These are phyloP conservation scores for Clostera curtula DNA, from an alignment of 2,888 invertebrate species.

Conservation along the genomic window DNA sequence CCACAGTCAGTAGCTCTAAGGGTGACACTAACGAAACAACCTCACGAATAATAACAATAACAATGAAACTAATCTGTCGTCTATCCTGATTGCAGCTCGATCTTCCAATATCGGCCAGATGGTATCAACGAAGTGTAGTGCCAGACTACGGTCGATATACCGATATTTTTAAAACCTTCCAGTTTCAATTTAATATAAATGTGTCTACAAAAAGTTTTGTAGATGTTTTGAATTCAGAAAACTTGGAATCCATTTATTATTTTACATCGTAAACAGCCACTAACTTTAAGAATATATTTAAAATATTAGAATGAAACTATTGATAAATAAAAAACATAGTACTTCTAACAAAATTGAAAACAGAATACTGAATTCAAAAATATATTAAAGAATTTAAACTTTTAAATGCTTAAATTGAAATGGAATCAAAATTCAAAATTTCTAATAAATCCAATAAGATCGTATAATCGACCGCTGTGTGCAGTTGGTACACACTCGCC, in stretches of 20 bases:
- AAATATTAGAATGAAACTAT: too few relatives aligned
- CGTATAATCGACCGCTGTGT: constrained; percentile 6
- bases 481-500: constrained; percentile 13
- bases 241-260: too few relatives aligned
- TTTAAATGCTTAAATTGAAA: too few relatives aligned
- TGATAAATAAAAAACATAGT: too few relatives aligned
- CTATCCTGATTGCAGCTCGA: constrained; percentile 65
- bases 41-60: constrained; percentile 61
- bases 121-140: constrained; percentile 49
- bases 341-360: too few relatives aligned
- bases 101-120: constrained; percentile 72
- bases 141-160: constrained; percentile 27
- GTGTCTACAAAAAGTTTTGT: too few relatives aligned
- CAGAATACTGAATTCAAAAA: too few relatives aligned
- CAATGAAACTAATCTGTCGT: constrained; percentile 64
- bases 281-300: too few relatives aligned
- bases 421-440: neutral
- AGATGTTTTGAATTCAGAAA: too few relatives aligned
- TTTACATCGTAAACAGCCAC: too few relatives aligned
- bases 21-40: constrained; percentile 56
- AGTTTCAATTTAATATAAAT: too few relatives aligned
- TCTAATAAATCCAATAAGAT: constrained; percentile 5
- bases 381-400: neutral
- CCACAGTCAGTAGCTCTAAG: constrained; percentile 45
- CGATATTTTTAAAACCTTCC: constrained; percentile 22